Percentiles rank a stretch among this genome's conserved stretches.
Conservation (phyloP, 1,140 invertebrate genomes). For the Pseudomyrmex flavicornis region DNA sequence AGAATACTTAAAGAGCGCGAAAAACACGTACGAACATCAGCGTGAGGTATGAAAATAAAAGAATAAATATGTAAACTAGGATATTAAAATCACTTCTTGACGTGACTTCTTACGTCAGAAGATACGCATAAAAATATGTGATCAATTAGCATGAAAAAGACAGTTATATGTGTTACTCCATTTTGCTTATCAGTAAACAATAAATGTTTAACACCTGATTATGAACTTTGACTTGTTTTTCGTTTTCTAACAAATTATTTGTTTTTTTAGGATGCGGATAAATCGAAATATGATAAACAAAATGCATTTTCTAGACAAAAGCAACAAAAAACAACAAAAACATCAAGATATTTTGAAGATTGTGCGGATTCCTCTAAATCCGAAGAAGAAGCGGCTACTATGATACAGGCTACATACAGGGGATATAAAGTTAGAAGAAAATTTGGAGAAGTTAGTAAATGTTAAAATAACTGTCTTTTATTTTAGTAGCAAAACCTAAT, state of each 20-base stretch:
- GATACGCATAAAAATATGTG: neutral
- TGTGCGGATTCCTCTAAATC: slow-evolving; percentile 73
- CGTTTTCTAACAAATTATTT: neutral
- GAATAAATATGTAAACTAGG: neutral
- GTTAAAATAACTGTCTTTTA: neutral
- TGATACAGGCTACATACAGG: slow-evolving; percentile 90
- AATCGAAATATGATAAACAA: slow-evolving; percentile 47
- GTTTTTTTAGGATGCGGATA: slow-evolving; percentile 34
- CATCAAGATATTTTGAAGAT: slow-evolving; percentile 57
- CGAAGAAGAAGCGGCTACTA: slow-evolving; percentile 87
- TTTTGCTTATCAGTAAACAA: too few relatives aligned
- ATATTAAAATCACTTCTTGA: too few relatives aligned
- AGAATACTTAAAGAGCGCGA: slow-evolving; percentile 17
- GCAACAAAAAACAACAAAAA: slow-evolving; percentile 44
- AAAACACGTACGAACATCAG: slow-evolving; percentile 29
- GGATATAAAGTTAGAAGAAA: slow-evolving; percentile 89
- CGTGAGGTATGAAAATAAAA: slow-evolving; percentile 8
- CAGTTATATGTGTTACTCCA: too few relatives aligned
- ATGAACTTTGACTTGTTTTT: neutral
- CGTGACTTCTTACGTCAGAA: too few relatives aligned
- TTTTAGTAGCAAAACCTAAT: neutral
- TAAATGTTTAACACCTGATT: neutral
- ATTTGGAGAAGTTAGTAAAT: slow-evolving; percentile 85
- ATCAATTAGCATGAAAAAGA: neutral
- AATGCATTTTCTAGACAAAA: slow-evolving; percentile 56